Conservation (phyloP, 1,140 invertebrate genomes). For the Danaus melanippus region DNA sequence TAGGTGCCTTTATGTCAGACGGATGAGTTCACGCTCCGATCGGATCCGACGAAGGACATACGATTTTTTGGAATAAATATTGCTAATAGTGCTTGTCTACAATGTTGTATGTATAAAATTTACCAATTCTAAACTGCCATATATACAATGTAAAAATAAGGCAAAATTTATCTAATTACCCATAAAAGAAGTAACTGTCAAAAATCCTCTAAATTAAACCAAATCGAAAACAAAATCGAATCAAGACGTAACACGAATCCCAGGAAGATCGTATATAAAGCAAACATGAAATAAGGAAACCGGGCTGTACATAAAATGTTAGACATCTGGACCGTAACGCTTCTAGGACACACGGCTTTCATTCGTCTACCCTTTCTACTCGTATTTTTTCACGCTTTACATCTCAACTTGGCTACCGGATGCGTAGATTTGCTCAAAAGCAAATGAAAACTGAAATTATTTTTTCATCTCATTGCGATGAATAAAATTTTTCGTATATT, state of each 20-base stretch:
- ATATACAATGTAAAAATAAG: too few relatives aligned
- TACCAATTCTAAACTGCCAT: too few relatives aligned
- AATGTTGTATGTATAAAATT: too few relatives aligned
- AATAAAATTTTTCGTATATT: neutral
- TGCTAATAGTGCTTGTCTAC: too few relatives aligned
- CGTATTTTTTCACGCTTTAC: conserved; percentile 29
- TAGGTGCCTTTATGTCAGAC: conserved; percentile 2
- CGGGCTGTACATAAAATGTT: conserved; percentile 37
- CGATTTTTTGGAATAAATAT: conserved; percentile 6
- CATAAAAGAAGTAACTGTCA: too few relatives aligned
- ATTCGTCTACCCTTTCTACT: conserved; percentile 26
- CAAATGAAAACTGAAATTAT: too few relatives aligned
- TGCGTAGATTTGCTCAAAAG: conserved; percentile 6
- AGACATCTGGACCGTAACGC: conserved; percentile 33
- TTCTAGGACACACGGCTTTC: conserved; percentile 38
- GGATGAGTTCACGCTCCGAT: conserved; percentile 3
- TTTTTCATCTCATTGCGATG: too few relatives aligned
- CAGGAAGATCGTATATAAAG: too few relatives aligned
- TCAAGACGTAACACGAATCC: too few relatives aligned
- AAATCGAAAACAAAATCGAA: conserved; percentile 5
- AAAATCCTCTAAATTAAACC: conserved; percentile 1
- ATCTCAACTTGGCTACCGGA: conserved; percentile 18
- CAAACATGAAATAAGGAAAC: conserved; percentile 24
- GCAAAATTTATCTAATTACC: too few relatives aligned
- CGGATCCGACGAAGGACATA: conserved; percentile 9